phyloP scores from a whole-genome alignment of 2,113 vertebrate species.

The Poeciliopsis turrubarensis region DNA sequence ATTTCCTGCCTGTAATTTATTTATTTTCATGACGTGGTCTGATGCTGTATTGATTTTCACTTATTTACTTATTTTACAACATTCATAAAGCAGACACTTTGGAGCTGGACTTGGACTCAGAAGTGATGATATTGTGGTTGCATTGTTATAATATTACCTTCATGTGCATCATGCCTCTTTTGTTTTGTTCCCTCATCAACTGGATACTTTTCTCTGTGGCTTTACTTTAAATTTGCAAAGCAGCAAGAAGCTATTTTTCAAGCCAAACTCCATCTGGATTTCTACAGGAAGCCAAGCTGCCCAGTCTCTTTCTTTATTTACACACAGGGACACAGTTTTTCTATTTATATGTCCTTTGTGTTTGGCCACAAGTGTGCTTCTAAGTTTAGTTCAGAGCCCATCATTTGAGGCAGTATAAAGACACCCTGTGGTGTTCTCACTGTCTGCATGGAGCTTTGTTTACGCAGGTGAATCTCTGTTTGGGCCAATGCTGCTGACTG shows the following conservation, averaged over 20 bases:
- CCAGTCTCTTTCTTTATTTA: conserved; percentile 16
- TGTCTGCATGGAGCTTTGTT: not conserved
- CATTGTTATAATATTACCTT: conserved; percentile 34
- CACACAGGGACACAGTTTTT: not conserved
- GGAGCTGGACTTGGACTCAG: not conserved
- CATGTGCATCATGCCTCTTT: conserved; percentile 16
- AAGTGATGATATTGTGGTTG: not conserved
- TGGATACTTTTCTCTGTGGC: not conserved
- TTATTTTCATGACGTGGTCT: conserved; percentile 39
- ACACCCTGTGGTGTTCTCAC: not conserved
- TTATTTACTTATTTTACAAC: not conserved
- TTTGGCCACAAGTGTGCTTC: conserved; percentile 35
- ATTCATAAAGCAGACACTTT: not conserved
- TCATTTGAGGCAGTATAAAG: not conserved
- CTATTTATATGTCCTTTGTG: conserved; percentile 9
- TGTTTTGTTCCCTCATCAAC: conserved; percentile 8
- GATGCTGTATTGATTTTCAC: conserved; percentile 14
- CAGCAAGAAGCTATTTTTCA: conserved; percentile 33
- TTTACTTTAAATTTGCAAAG: conserved; percentile 27
- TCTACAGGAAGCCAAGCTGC: conserved; percentile 39
- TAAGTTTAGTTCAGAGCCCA: conserved; percentile 1
- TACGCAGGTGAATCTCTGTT: not conserved
- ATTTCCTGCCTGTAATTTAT: conserved; percentile 65
- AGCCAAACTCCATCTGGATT: conserved; percentile 45
- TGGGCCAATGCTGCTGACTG: not conserved